Evolutionary conservation across 2,113 vertebrate genomes (phyloP).

Genomic region (Laticauda colubrina): DNA sequence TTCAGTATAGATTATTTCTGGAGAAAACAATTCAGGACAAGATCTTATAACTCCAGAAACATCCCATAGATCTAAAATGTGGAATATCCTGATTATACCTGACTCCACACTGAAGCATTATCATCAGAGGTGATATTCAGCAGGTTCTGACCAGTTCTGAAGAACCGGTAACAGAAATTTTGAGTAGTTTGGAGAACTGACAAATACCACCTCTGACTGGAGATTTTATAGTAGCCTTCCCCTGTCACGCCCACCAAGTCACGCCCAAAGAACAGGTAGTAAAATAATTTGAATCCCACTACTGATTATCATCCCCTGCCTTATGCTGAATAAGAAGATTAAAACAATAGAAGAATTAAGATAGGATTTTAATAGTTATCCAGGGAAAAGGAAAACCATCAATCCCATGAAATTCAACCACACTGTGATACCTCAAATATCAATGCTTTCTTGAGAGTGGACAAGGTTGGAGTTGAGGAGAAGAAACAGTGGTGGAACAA

Average conservation of each 20-base stretch:
- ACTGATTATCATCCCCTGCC: background rate
- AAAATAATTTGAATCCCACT: too few species aligned
- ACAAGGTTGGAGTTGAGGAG: background rate
- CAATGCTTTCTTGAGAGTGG: background rate
- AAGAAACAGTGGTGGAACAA: background rate
- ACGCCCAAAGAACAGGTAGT: too few species aligned
- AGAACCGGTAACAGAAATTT: too few species aligned
- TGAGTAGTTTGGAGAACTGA: too few species aligned
- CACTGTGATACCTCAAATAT: background rate
- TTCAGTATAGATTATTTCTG: background rate
- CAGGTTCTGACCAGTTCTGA: too few species aligned
- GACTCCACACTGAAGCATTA: background rate
- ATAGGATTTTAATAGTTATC: background rate
- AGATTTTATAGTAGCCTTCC: too few species aligned
- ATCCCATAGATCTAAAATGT: background rate
- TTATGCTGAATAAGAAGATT: background rate
- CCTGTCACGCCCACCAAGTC: too few species aligned
- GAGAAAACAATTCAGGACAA: background rate
- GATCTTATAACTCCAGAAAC: background rate
- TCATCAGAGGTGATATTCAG: background rate
- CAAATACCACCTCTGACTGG: too few species aligned
- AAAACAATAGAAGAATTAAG: background rate
- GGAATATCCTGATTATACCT: background rate
- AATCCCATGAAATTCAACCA: background rate
- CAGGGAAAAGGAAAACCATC: background rate